These are phyloP conservation scores for Tipula confusa DNA, from an alignment of 2,888 invertebrate species.

Conservation along the genomic window DNA sequence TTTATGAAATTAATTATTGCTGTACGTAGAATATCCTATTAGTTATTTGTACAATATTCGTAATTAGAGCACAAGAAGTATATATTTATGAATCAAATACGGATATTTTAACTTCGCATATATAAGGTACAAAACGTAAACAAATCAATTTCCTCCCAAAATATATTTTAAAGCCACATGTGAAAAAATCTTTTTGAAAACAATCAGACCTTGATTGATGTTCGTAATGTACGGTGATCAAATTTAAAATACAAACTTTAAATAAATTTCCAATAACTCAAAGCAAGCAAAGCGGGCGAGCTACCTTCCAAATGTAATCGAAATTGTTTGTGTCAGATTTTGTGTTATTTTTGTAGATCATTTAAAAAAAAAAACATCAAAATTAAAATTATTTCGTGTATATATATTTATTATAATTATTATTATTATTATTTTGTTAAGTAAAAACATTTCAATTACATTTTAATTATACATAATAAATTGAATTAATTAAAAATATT, in stretches of 20 bases:
- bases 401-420: not conserved
- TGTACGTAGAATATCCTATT: not conserved
- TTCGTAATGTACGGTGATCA: too few relatives aligned
- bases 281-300: not conserved
- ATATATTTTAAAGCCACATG: not conserved
- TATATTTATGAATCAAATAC: not conserved
- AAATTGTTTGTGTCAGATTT: not conserved
- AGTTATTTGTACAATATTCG: not conserved
- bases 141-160: not conserved
- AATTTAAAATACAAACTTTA: not conserved
- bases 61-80: not conserved
- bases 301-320: too few relatives aligned
- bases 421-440: too few relatives aligned
- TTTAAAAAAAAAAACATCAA: not conserved
- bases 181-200: not conserved
- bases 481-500: not conserved
- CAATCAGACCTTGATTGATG: too few relatives aligned
- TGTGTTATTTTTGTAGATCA: not conserved
- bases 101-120: not conserved
- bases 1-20: not conserved
- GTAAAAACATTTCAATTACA: not conserved
- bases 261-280: constrained; percentile 12
- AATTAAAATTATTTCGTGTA: not conserved
- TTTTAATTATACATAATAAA: not conserved
- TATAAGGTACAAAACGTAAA: not conserved